phyloP scores from a whole-genome alignment of 2,113 vertebrate species.

The Xyrauchen texanus region DNA sequence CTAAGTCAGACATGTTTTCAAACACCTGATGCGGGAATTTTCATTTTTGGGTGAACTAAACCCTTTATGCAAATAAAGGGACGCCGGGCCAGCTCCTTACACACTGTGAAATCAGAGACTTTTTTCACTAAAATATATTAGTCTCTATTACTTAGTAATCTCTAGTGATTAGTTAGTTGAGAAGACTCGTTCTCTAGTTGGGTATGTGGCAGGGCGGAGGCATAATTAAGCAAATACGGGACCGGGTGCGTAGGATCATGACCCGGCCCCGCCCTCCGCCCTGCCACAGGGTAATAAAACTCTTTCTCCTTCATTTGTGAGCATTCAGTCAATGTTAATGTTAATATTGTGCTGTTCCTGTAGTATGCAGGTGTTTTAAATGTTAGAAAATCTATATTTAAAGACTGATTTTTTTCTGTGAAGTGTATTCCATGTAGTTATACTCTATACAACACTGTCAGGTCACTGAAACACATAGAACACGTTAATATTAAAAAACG shows the following conservation, averaged over 20 bases:
- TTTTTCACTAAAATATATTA: slow-evolving; percentile 20
- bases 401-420: slow-evolving; percentile 25
- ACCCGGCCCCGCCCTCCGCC: too few species aligned
- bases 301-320: slow-evolving; percentile 47
- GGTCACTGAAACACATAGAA: slow-evolving; percentile 50
- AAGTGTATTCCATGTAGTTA: slow-evolving; percentile 45
- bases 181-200: neutral
- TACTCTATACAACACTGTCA: slow-evolving; percentile 54
- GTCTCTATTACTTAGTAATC: slow-evolving; percentile 31
- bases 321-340: slow-evolving; percentile 40
- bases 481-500: slow-evolving; percentile 62
- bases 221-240: too few species aligned
- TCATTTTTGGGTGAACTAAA: too few species aligned
- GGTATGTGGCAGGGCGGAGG: too few species aligned
- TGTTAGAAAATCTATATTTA: slow-evolving; percentile 6
- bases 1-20: too few species aligned
- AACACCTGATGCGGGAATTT: too few species aligned
- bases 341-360: slow-evolving; percentile 51
- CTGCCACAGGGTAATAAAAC: slow-evolving; percentile 13
- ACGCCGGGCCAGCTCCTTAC: slow-evolving; percentile 27
- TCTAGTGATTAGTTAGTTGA: slow-evolving; percentile 37
- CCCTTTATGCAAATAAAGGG: neutral
- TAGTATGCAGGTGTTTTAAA: slow-evolving; percentile 34
- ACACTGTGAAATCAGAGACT: slow-evolving; percentile 43
- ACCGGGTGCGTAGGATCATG: too few species aligned